phyloP scores from a whole-genome alignment of 2,888 invertebrate genomes.

The Drosophila rellima region DNA sequence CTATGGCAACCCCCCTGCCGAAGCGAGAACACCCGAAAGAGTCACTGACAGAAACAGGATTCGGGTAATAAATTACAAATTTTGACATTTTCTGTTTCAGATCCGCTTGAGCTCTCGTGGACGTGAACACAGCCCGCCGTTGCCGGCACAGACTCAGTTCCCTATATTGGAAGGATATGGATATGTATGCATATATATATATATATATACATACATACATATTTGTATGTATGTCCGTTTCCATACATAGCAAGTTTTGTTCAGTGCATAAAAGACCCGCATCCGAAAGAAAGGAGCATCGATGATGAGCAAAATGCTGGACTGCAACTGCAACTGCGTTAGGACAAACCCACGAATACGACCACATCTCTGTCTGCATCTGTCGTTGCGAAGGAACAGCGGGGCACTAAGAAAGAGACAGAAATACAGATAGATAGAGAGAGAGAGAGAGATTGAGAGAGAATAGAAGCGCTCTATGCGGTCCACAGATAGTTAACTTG shows the following conservation, averaged over 20 bases:
- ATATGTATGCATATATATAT: constrained; percentile 9
- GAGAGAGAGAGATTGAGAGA: background rate
- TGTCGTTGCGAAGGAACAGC: constrained; percentile 20
- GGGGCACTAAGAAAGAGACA: constrained; percentile 21
- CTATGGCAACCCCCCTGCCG: constrained; percentile 51
- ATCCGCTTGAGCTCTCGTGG: constrained; percentile 81
- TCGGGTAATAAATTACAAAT: constrained; percentile 86
- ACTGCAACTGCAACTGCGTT: constrained; percentile 51
- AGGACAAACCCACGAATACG: constrained; percentile 32
- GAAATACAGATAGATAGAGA: constrained; percentile 1
- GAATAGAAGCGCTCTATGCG: constrained; percentile 70
- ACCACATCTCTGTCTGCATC: constrained; percentile 9
- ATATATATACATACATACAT: background rate
- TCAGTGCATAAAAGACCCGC: constrained; percentile 41
- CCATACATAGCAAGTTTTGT: constrained; percentile 38
- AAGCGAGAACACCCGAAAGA: constrained; percentile 71
- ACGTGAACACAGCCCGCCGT: constrained; percentile 57
- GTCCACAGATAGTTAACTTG: constrained; percentile 79
- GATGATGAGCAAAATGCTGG: constrained; percentile 45
- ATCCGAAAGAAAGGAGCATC: constrained; percentile 35
- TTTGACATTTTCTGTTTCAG: constrained; percentile 86
- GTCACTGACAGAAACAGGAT: constrained; percentile 85
- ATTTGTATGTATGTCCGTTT: constrained; percentile 8
- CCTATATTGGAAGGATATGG: constrained; percentile 10
- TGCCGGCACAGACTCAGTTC: constrained; percentile 30